A percentile compares a stretch with the other conserved stretches of the same genome.
These are phyloP conservation scores for Drosophila repletoides DNA, from an alignment of 1,140 invertebrate species.

Conservation along the genomic window DNA sequence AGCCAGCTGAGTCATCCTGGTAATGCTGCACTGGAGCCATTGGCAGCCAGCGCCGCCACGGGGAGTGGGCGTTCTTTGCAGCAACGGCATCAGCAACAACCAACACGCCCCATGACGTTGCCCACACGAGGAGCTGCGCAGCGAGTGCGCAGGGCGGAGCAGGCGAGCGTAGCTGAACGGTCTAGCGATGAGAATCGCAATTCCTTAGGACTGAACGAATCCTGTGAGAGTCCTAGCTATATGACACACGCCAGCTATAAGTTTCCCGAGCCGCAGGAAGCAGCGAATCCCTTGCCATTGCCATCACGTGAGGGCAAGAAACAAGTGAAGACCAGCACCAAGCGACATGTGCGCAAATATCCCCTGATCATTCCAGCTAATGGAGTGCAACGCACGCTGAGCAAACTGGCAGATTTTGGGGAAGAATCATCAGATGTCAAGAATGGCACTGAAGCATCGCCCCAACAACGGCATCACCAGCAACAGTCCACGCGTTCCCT, in stretches of 20 bases:
- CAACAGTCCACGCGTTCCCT: conserved; percentile 28
- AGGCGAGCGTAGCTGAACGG: conserved; percentile 23
- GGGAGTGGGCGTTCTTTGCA: conserved; percentile 10
- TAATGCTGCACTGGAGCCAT: neutral
- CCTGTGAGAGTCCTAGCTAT: conserved; percentile 81
- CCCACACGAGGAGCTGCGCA: conserved; percentile 69
- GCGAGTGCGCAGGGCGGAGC: conserved; percentile 51
- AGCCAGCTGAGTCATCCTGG: conserved; percentile 28
- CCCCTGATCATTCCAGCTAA: conserved; percentile 91
- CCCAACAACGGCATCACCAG: conserved; percentile 4
- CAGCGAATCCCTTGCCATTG: conserved; percentile 90
- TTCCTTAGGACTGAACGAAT: conserved; percentile 30
- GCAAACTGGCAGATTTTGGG: conserved; percentile 84
- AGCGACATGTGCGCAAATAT: conserved; percentile 93
- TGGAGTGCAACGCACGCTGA: conserved; percentile 85
- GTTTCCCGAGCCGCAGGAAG: conserved; percentile 81
- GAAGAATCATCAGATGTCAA: conserved; percentile 29
- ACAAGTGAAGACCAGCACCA: conserved; percentile 85
- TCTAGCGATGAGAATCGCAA: conserved; percentile 55
- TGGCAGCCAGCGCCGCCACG: neutral
- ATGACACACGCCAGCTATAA: conserved; percentile 66
- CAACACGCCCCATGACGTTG: conserved; percentile 73
- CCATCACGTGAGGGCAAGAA: conserved; percentile 92
- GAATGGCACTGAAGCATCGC: conserved; percentile 4
- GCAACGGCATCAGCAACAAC: conserved; percentile 45